Evolutionary conservation across 2,888 invertebrate species (phyloP), one percentile per base, ranked within the genome.

Genomic region (Drosophila quasianomalipes): DNA sequence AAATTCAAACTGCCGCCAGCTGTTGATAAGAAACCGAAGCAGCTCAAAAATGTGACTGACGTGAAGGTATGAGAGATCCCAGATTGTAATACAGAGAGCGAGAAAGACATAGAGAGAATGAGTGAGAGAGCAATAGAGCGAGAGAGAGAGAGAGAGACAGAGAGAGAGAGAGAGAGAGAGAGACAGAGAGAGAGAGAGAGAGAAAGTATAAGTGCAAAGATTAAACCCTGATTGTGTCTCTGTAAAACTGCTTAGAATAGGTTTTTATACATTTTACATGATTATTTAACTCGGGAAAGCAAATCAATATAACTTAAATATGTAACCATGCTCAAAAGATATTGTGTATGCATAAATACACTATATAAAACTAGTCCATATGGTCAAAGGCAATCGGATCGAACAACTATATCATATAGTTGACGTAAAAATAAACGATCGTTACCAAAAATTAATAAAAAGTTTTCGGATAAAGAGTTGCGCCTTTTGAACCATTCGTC

Each of bases 11-110:
- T 72, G 80, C 70, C 70, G 62, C 62, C 61, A 76, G 71, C 58
- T 63, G 65, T 70, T 73, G 83, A 83, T 83, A 83, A 85, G 82
- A 55, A 54, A 28, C 31, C 62, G 22, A 57, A 65, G 55, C 35
- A 35, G 47, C 59, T 68, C 37, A 68, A 69, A 62, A 37, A 39
- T 39, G 16, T 53, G 33, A 28, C 22, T 53, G 62, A 55, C 53
- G 60, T 35, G 37, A 64, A 75, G 30, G 39, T 60, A 35, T 28
- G 33, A 49, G 41, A 55, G 76, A 63, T 60, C 52, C 14, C 44
- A 26, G 47, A 44, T 63, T 64, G 63, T 64, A 70, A 68, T 31
- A 30, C 7, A 1, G 28, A 35, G 35, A 35, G 28, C 1, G 28
- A 33, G 12, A 28, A 14, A 28, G 2, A 44, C 22, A 33, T 2